Percentiles rank a stretch among this genome's conserved stretches.
phyloP scores from a whole-genome alignment of 2,113 vertebrate genomes.

The Gallinago undulata region DNA sequence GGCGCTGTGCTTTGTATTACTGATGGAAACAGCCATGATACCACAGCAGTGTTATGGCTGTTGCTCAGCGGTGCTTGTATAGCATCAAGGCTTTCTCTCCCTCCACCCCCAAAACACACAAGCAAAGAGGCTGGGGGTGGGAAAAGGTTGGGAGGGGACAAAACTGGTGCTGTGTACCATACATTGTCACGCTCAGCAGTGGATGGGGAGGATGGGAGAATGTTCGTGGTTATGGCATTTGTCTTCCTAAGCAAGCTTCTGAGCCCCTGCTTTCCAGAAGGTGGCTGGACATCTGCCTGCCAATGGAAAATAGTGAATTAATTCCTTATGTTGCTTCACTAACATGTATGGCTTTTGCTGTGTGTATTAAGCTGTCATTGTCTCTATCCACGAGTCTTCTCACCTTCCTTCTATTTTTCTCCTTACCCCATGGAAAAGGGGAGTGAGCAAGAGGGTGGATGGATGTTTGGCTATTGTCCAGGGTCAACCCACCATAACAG shows the following conservation, averaged over 20 bases:
- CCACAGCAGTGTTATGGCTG: not conserved
- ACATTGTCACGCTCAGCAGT: not conserved
- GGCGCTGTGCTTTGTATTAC: not conserved
- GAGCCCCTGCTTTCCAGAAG: not conserved
- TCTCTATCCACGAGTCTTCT: not conserved
- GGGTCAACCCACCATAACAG: not conserved
- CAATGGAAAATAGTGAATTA: not conserved
- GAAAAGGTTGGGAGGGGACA: not conserved
- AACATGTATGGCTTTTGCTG: not conserved
- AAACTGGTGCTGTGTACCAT: not conserved
- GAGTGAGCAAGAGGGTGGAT: not conserved
- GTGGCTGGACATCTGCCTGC: not conserved
- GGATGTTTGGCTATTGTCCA: not conserved
- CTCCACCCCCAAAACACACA: not conserved
- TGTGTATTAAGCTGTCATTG: not conserved
- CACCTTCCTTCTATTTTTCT: not conserved
- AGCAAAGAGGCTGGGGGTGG: not conserved
- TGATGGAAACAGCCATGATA: not conserved
- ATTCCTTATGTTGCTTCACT: not conserved
- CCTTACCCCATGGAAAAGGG: not conserved
- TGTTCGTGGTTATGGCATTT: accelerated
- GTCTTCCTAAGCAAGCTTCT: not conserved
- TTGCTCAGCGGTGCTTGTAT: not conserved
- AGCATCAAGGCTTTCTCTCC: not conserved
- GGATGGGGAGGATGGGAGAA: not conserved